Percentiles rank a stretch among this genome's conserved stretches.
Evolutionary conservation across 2,113 vertebrate genomes (phyloP).

Genomic region (Gadus macrocephalus): DNA sequence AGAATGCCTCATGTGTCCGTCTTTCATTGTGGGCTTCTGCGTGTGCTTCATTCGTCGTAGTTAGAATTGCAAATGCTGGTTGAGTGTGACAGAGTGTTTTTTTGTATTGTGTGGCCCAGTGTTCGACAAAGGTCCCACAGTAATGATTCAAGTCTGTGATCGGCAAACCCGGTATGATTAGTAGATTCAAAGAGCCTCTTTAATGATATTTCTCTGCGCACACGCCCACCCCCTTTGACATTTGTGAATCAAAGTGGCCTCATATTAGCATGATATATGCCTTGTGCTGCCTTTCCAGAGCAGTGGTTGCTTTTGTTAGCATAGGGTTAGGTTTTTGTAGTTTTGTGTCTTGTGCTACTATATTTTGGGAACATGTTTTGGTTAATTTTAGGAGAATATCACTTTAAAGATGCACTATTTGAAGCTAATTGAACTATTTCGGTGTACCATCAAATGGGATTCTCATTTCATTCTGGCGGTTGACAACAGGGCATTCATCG

Average conservation of each 20-base stretch:
- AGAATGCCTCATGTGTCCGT: conserved; percentile 39
- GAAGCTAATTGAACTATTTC: too few relatives aligned
- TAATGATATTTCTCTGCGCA: conserved; percentile 35
- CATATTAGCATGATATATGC: conserved; percentile 40
- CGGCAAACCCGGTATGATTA: conserved; percentile 34
- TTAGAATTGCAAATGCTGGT: conserved; percentile 67
- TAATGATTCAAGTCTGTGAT: conserved; percentile 4
- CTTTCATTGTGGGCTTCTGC: conserved; percentile 59
- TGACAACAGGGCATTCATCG: too few relatives aligned
- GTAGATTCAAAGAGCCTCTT: conserved; percentile 42
- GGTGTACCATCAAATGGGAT: too few relatives aligned
- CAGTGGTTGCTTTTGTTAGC: too few relatives aligned
- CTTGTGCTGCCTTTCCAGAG: conserved; percentile 7
- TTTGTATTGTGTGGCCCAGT: conserved; percentile 54
- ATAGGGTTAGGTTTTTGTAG: too few relatives aligned
- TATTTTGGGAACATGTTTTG: too few relatives aligned
- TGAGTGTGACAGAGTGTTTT: conserved; percentile 56
- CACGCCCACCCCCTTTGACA: conserved; percentile 36
- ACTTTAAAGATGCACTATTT: too few relatives aligned
- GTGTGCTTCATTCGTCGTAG: conserved; percentile 48
- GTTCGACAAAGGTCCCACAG: conserved; percentile 48
- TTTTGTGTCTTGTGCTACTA: too few relatives aligned
- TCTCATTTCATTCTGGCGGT: too few relatives aligned
- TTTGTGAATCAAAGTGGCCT: conserved; percentile 41
- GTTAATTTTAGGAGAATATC: too few relatives aligned